Evolutionary conservation across 35 echinoderm and acorn worm genomes (phyloP).

Genomic region (Heliocidaris tuberculata): DNA sequence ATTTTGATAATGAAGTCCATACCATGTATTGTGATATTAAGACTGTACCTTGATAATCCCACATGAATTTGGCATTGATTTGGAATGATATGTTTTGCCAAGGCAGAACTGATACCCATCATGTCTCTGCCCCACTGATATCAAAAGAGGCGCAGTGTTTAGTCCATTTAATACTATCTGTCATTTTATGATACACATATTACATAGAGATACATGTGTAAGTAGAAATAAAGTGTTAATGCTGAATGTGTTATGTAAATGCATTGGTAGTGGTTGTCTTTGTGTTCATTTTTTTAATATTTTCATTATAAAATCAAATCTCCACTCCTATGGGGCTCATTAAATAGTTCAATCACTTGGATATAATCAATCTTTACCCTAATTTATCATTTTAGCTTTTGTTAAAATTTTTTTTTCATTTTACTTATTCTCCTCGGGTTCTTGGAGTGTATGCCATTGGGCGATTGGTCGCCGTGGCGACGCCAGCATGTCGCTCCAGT

Average conservation of each 20-base stretch:
- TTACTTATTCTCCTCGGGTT: conserved; percentile 87
- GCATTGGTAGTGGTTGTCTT: neutral
- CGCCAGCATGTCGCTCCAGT: conserved; percentile 99
- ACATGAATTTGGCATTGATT: no score
- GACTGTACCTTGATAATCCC: no score
- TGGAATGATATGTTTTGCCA: no score
- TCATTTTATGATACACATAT: neutral
- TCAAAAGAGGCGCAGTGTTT: no score
- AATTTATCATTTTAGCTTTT: neutral
- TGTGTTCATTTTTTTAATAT: neutral
- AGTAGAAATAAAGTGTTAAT: neutral
- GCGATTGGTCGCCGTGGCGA: conserved; percentile 95
- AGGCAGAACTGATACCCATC: no score
- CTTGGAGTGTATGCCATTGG: conserved; percentile 95
- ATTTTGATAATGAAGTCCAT: neutral
- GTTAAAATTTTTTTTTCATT: neutral
- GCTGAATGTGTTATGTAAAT: neutral
- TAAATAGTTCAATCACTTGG: neutral
- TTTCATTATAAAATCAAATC: neutral
- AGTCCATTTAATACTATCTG: no score
- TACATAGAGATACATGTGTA: neutral
- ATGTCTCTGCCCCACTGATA: no score
- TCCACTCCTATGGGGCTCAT: neutral
- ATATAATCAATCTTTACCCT: neutral
- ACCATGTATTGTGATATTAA: no score